Percentiles rank a stretch among this genome's conserved stretches.
Evolutionary conservation across 1,140 invertebrate genomes (phyloP).

Genomic region (Lerema accius): DNA sequence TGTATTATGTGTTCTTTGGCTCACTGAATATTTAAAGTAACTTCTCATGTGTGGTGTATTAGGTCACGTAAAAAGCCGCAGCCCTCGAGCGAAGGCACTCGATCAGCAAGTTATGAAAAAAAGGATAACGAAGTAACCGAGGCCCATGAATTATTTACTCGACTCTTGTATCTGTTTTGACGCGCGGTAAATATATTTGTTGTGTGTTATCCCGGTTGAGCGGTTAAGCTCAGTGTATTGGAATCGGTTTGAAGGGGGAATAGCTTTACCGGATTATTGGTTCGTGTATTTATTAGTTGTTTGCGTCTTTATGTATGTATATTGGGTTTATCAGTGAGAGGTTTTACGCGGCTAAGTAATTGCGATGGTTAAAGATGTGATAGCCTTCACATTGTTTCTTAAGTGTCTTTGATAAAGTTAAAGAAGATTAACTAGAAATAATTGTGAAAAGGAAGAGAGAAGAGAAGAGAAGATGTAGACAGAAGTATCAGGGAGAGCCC

Average conservation of each 20-base stretch:
- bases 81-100: background rate
- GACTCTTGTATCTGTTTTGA: constrained; percentile 4
- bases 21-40: too few species aligned
- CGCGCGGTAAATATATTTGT: background rate
- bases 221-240: background rate
- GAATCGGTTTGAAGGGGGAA: background rate
- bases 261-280: background rate
- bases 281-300: too few species aligned
- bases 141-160: constrained; percentile 23
- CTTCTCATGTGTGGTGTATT: background rate
- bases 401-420: too few species aligned
- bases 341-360: too few species aligned
- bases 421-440: too few species aligned
- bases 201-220: background rate
- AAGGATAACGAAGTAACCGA: constrained; percentile 3
- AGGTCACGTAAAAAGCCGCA: background rate
- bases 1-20: too few species aligned
- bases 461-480: constrained; percentile 28
- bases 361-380: too few species aligned
- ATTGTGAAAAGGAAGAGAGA: constrained; percentile 3
- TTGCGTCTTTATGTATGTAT: too few species aligned
- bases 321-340: too few species aligned
- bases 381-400: too few species aligned
- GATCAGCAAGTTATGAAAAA: constrained; percentile 5
- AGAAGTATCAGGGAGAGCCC: constrained; percentile 78